phyloP scores from a whole-genome alignment of 1,140 invertebrate species.

The Oscheius sp. region DNA sequence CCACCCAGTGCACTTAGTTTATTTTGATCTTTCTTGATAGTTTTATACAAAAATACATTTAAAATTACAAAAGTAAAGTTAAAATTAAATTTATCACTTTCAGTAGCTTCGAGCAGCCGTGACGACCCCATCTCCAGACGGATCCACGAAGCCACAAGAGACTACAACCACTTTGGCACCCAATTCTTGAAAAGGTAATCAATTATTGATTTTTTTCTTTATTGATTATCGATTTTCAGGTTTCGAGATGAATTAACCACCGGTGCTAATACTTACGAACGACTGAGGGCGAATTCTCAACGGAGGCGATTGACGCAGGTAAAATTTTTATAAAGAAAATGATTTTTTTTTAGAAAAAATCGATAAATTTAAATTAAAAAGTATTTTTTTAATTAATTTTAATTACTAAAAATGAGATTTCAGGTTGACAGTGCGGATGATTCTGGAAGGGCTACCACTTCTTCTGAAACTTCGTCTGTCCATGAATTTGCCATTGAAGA shows the following conservation, averaged over 20 bases:
- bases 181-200: constrained; percentile 5
- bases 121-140: background rate
- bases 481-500: constrained; percentile 2
- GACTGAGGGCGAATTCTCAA: background rate
- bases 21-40: too few relatives aligned
- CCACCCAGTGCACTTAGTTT: too few relatives aligned
- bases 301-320: background rate
- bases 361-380: background rate
- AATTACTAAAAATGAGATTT: constrained; percentile 1
- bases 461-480: constrained; percentile 11
- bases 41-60: too few relatives aligned
- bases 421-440: constrained; percentile 25
- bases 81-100: background rate
- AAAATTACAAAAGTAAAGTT: too few relatives aligned
- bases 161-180: constrained; percentile 19
- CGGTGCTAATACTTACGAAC: background rate
- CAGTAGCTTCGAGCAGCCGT: background rate
- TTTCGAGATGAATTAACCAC: constrained; percentile 4
- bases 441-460: constrained; percentile 20
- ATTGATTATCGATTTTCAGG: background rate
- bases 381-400: background rate
- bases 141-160: constrained; percentile 22
- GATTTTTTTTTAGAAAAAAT: too few relatives aligned
- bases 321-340: background rate
- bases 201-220: background rate